phyloP scores from a whole-genome alignment of 2,797 vertebrate species.

The Intellagama lesueurii region DNA sequence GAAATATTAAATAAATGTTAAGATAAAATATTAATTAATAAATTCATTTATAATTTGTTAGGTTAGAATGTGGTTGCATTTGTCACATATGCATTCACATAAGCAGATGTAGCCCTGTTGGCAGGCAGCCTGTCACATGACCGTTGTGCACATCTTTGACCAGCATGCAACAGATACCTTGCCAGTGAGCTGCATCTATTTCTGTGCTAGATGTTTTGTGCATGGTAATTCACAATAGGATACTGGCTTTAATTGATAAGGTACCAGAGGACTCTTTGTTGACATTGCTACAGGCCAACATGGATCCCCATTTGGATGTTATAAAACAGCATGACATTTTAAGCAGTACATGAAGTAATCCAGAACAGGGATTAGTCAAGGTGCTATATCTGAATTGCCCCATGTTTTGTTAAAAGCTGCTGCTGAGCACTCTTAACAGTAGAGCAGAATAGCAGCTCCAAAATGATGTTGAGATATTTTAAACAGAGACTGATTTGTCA shows the following conservation, averaged over 20 bases:
- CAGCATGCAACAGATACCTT: no score
- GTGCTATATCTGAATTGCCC: background rate
- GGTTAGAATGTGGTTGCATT: background rate
- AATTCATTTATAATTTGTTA: background rate
- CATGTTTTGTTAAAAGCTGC: background rate
- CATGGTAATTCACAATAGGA: no score
- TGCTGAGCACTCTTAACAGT: background rate
- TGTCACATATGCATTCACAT: no score
- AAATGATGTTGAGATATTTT: background rate
- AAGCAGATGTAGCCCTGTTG: no score
- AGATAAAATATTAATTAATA: background rate
- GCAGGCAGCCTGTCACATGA: no score
- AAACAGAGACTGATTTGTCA: background rate
- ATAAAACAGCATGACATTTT: background rate
- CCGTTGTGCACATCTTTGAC: no score
- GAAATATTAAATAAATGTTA: background rate
- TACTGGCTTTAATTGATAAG: no score
- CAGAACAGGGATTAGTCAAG: background rate
- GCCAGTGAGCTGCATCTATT: no score
- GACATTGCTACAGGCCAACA: no score
- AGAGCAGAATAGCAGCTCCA: background rate
- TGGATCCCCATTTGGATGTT: no score
- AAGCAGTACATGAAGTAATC: background rate
- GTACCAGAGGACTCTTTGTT: no score
- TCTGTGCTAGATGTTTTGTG: no score